These are phyloP conservation scores for Penaeus japonicus DNA, from an alignment of 1,140 invertebrate species.

Conservation along the genomic window DNA sequence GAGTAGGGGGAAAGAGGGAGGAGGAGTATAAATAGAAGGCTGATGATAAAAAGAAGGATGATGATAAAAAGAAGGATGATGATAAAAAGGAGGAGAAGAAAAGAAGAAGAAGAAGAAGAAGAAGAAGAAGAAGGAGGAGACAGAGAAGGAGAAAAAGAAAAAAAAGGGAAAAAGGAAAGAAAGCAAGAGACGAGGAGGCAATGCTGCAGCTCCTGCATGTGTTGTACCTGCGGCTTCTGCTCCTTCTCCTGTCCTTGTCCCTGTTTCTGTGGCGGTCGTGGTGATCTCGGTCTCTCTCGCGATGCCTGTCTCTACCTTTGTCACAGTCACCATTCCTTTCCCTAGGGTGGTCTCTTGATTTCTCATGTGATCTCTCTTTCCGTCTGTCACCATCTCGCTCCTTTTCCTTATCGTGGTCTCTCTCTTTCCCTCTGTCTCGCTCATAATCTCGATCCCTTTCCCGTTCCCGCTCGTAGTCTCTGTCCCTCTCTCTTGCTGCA, in stretches of 20 bases:
- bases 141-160: no score
- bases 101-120: no score
- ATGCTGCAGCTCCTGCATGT: conserved; percentile 36
- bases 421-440: not conserved
- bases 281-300: conserved; percentile 23
- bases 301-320: conserved; percentile 26
- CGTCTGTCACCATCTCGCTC: conserved; percentile 61
- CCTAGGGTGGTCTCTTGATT: conserved; percentile 25
- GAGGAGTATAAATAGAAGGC: no score
- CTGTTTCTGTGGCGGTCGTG: conserved; percentile 20
- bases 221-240: conserved; percentile 30
- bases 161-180: no score
- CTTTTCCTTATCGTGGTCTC: not conserved
- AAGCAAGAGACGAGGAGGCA: no score
- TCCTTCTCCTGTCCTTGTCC: conserved; percentile 52
- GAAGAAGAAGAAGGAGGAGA: no score
- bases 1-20: no score
- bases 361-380: conserved; percentile 60
- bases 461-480: not conserved
- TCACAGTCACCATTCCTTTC: conserved; percentile 50
- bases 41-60: no score
- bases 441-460: not conserved
- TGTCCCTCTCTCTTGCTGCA: not conserved
- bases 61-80: no score
- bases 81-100: no score